Conservation (phyloP, 2,113 vertebrate genomes). For the Hippocampus barbouri region DNA sequence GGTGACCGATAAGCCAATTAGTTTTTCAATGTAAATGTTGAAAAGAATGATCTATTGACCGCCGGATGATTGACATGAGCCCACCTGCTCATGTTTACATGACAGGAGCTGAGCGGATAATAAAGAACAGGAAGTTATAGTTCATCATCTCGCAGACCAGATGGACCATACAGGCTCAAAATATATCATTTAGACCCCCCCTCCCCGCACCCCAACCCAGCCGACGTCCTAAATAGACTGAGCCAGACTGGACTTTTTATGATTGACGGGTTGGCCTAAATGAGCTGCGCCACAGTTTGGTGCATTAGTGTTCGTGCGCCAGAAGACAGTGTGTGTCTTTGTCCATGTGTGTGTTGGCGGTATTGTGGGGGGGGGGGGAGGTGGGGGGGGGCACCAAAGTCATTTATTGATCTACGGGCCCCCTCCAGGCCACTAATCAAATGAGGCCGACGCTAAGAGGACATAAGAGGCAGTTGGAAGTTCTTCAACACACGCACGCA, state of each 20-base stretch:
- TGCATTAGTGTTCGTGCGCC: not conserved
- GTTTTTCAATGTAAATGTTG: slow-evolving; percentile 1
- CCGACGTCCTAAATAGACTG: slow-evolving; percentile 23
- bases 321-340: slow-evolving; percentile 14
- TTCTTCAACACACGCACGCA: slow-evolving; percentile 51
- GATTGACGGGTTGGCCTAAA: slow-evolving; percentile 62
- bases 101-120: slow-evolving; percentile 21
- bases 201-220: not conserved
- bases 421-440: slow-evolving; percentile 67
- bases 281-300: slow-evolving; percentile 40
- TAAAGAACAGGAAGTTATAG: slow-evolving; percentile 42
- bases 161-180: slow-evolving; percentile 43
- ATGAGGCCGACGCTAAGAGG: slow-evolving; percentile 48
- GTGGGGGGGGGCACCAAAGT: slow-evolving; percentile 33
- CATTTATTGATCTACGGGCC: slow-evolving; percentile 62
- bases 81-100: slow-evolving; percentile 16
- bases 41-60: slow-evolving; percentile 3
- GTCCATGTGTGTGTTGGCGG: slow-evolving; percentile 6
- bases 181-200: slow-evolving; percentile 31
- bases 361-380: slow-evolving; percentile 3
- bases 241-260: slow-evolving; percentile 42
- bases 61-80: slow-evolving; percentile 20
- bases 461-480: slow-evolving; percentile 50
- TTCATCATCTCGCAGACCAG: slow-evolving; percentile 36
- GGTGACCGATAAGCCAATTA: slow-evolving; percentile 12